Evolutionary conservation across 2,888 invertebrate species (phyloP), one percentile per base, ranked within the genome.

Genomic region (Sceliomorpha sp.): DNA sequence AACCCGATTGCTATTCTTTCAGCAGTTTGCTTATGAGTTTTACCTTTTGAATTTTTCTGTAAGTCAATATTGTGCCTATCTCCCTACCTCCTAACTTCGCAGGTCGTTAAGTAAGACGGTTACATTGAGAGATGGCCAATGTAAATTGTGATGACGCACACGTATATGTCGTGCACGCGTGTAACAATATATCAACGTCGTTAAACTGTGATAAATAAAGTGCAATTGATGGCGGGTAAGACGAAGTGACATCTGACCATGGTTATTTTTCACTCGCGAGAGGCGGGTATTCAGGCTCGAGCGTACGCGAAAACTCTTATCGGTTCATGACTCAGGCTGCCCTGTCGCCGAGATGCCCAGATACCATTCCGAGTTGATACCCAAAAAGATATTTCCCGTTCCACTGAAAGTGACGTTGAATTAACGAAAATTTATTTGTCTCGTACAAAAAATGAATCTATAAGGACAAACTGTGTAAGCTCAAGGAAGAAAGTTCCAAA

Each of bases 151-250:
- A 81, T 83, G 85, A 83, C 81, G 79, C 80, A 76, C 76, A 77
- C 79, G 73, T 75, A 76, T 79, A 72, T 79, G 80, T 80, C 78
- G 82, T 77, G 76, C 66, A 74, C 73, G 56, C 76, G 59, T 81
- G 82, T 79, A 81, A 75, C 80, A 80, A 85, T 84, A 82, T 80
- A 85, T 85, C 85, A 85, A 84, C 76, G 85, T 84, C 85, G 79
- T 79, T 77, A 84, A 85, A 85, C 84, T 83, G 84, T 85, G 84
- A 85, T 85, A 85, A 84, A 85, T 85, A 85, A 85, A 84, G 84
- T 82, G 81, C 83, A 84, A 85, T 85, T 83, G 81, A 81, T 76
- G 81, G 71, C 59, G 76, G 48, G 42, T 55, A 55, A 59, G 68
- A 53, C 64, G 37, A 59, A 50, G 63, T 50, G 63, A 53, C 39